Base-by-base conservation (phyloP, 1,140 invertebrate species). In the Limonius californicus region DNA sequence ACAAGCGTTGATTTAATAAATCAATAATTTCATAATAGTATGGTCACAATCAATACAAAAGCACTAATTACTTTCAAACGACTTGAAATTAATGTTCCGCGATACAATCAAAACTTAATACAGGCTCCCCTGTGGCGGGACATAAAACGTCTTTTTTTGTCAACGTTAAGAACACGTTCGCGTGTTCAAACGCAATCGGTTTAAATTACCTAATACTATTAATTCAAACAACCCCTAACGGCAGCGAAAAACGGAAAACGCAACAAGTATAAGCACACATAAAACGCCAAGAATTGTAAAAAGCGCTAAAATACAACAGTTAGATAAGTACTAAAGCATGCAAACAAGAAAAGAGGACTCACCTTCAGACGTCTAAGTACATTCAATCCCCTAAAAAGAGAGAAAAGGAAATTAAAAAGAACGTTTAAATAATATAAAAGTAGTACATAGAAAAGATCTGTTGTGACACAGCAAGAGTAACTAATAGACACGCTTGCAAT, bases 331-430 rank as follows among this genome's bases (percentile, higher is more conserved):
- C 14, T 39, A 54, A 55, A 55, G 54, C 54, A 55, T 55, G 54
- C 54, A 55, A 55, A 55, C 12, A 55, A 55, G 50, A 32, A 55
- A 16, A 61, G 32, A 55, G 20, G 39, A 63, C 64, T 65, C 59
- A 65, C 64, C 64, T 65, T 65, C 11, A 60, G 35, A 35, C 61
- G 61, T 35, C 64, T 62, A 58, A 65, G 53, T 16, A 61, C 23
- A 57, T 65, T 65, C 43, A 65, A 42, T 27, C 59, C 53, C 64
- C 64, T 65, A 65, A 32, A 61, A 65, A 62, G 53, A 62, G 30
- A 62, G 39, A 59, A 54, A 50, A 62, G 18, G 32, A 61, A 65
- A 55, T 57, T 62, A 56, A 57, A 65, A 62, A 62, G 35, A 56
- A 59, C 35, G 53, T 35, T 18, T 50, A 62, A 57, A 56, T 21